phyloP scores from a whole-genome alignment of 2,797 vertebrate species.

The Falco peregrinus region DNA sequence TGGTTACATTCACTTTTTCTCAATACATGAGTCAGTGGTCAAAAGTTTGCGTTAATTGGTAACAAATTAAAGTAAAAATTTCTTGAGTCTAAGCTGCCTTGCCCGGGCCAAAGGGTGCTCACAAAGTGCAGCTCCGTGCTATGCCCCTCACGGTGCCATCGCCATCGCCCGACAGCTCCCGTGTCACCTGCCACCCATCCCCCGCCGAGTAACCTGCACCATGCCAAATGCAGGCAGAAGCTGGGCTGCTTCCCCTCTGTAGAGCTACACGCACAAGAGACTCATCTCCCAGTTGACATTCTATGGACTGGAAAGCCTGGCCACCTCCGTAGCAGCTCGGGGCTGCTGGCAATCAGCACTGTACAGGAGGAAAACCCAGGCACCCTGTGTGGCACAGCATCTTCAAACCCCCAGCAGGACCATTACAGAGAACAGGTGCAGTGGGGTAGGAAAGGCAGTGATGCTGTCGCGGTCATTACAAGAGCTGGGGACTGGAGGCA shows the following conservation, averaged over 20 bases:
- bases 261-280: not conserved
- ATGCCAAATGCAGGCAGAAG: too few species aligned
- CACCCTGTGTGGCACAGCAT: not conserved
- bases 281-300: not conserved
- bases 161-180: accelerated
- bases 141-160: accelerated
- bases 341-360: not conserved
- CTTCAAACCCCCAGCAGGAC: not conserved
- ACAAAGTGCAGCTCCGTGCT: accelerated
- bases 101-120: not conserved
- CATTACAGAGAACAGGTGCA: not conserved
- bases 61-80: not conserved
- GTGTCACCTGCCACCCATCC: not conserved
- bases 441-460: not conserved
- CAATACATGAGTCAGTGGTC: not conserved
- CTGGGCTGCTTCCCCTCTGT: not conserved
- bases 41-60: not conserved
- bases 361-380: not conserved
- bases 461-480: too few species aligned
- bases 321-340: not conserved
- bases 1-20: not conserved
- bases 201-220: not conserved
- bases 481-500: not conserved
- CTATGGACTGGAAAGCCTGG: not conserved
- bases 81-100: not conserved